Conservation (phyloP, 2,888 invertebrate genomes). For the Dusona sp. region DNA sequence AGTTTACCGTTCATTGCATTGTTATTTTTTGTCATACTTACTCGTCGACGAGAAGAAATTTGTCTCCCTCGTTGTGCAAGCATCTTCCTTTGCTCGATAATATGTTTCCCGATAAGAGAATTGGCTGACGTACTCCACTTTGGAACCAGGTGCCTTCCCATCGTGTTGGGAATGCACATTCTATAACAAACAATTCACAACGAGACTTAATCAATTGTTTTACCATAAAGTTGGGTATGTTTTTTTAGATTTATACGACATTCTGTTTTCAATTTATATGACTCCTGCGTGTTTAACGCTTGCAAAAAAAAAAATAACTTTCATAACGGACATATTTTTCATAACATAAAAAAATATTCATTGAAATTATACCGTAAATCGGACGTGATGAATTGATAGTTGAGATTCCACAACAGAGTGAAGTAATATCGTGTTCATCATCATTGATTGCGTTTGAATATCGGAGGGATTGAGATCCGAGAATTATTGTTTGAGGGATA, state of each 20-base stretch:
- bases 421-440: constrained; percentile 22
- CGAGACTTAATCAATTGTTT: not conserved
- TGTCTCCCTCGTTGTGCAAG: constrained; percentile 93
- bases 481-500: constrained; percentile 33
- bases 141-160: constrained; percentile 97
- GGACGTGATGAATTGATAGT: not conserved
- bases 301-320: not conserved
- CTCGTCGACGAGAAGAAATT: constrained; percentile 95
- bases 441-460: constrained; percentile 28
- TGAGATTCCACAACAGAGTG: not conserved
- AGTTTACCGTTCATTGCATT: constrained; percentile 11
- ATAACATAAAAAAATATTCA: not conserved
- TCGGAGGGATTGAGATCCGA: constrained; percentile 9
- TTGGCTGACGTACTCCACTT: constrained; percentile 94
- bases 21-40: constrained; percentile 86
- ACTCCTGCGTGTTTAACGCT: not conserved
- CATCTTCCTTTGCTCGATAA: constrained; percentile 95
- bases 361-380: not conserved
- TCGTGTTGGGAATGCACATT: constrained; percentile 92
- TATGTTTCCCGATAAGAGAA: constrained; percentile 92
- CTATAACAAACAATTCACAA: constrained; percentile 80
- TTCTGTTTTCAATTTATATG: not conserved
- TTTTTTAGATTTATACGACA: not conserved
- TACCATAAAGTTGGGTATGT: not conserved
- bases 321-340: not conserved